Evolutionary conservation across 2,888 invertebrate species (phyloP), one percentile per base, ranked within the genome.

Genomic region (Andrena bicolor): DNA sequence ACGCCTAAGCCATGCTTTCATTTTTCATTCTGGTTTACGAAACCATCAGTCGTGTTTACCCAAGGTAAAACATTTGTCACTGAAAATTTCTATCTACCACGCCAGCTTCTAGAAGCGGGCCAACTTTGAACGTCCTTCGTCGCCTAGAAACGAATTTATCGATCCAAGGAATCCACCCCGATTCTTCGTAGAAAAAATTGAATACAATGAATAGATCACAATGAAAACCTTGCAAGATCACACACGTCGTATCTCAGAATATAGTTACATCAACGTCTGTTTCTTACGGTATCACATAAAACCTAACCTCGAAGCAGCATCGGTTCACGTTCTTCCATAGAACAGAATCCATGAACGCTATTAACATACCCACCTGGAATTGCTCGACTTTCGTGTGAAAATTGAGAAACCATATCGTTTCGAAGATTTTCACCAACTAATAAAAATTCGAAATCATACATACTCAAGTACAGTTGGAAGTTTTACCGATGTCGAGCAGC

Each of bases 401-500:
- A 49, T 58, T 76, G n/a, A 72, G n/a, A 72, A 49, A 35, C 23
- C 20, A 20, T 16, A 20, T 41, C 23, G 20, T n/a, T 48, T 26
- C 10, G 30, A 13, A 5, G 10, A 6, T 41, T 56, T 28, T 2
- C 6, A 35, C 10, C 2, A 48, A 53, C n/a, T 32, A 58, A 48
- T 23, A 32, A 6, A 41, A 48, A 49, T 49, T 68, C 20, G 23
- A 53, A 68, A 56, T 23, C 7, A 16, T 32, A 32, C n/a, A 2
- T 16, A 51, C 4, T 2, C 30, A 66, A 28, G 51, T n/a, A 20
- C 20, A 51, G 2, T 20, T 8, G 20, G n/a, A 51, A 51, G 51
- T 51, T 20, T 8, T 4, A 3, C 41, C 41, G 20, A 51, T 30
- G 20, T 20, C 3, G 2, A 16, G 26, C 16, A 35, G 6, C n/a